Evolutionary conservation across 2,113 vertebrate genomes (phyloP).

Genomic region (Ptilorrhoa leucosticta): DNA sequence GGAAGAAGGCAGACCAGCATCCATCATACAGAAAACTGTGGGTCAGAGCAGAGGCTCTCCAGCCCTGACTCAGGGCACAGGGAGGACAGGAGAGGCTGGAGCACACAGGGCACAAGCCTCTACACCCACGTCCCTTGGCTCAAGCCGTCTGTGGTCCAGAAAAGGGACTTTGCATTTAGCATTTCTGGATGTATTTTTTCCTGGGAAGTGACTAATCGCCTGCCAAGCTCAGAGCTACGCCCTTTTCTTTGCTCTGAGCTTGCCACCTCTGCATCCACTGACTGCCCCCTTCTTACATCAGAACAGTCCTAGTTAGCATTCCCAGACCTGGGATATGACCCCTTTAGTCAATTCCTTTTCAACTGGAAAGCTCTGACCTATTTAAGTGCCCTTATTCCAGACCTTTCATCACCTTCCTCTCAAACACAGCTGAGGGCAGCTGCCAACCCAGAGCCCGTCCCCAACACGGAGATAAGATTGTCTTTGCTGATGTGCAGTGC

Average conservation of each 20-base stretch:
- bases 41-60: neutral
- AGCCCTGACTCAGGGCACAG: neutral
- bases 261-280: neutral
- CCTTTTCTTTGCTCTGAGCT: neutral
- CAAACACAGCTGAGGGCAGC: neutral
- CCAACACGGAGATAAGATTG: fast-evolving
- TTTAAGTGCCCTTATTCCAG: neutral
- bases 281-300: neutral
- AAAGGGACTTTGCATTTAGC: neutral
- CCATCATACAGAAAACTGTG: neutral
- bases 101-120: neutral
- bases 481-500: neutral
- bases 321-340: neutral
- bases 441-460: neutral
- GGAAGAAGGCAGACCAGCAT: neutral
- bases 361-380: slow-evolving; percentile 5
- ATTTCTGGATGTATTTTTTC: neutral
- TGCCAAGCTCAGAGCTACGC: neutral
- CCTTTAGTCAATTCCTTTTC: neutral
- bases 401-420: neutral
- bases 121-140: neutral
- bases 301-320: neutral
- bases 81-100: neutral
- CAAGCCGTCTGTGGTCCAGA: neutral
- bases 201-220: neutral